phyloP scores from a whole-genome alignment of 2,888 invertebrate genomes.

The Drosophila fulvimacula region DNA sequence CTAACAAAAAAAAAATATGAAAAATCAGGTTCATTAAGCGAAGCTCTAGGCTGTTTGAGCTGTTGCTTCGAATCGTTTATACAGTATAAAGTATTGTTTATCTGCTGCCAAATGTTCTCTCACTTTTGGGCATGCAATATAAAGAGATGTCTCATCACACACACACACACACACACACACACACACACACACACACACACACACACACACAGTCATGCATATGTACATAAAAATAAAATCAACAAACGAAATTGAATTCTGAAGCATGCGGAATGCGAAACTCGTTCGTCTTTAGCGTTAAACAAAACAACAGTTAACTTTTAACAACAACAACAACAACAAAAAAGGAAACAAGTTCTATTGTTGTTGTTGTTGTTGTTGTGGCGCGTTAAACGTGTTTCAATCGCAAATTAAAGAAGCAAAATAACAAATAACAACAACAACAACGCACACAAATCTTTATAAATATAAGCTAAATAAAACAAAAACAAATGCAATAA shows the following conservation, averaged over 20 bases:
- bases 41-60: not conserved
- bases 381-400: conserved; percentile 56
- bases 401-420: conserved; percentile 55
- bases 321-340: conserved; percentile 37
- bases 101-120: not conserved
- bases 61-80: not conserved
- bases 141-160: conserved; percentile 3
- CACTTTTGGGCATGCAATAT: conserved; percentile 1
- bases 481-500: conserved; percentile 51
- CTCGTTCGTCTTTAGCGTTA: conserved; percentile 60
- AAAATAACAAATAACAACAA: not conserved
- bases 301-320: conserved; percentile 77
- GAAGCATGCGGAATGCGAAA: conserved; percentile 53
- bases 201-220: not conserved
- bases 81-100: not conserved
- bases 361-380: conserved; percentile 50
- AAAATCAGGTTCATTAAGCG: conserved; percentile 4
- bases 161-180: not conserved
- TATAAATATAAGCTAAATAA: conserved; percentile 50
- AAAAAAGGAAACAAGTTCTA: conserved; percentile 68
- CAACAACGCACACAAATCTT: conserved; percentile 5
- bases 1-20: not conserved
- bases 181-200: not conserved
- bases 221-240: conserved; percentile 8
- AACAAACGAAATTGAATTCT: conserved; percentile 48